Evolutionary conservation across 2,797 vertebrate genomes (phyloP), one percentile per base, ranked within the genome.

Genomic region (Gobionotothen gibberifrons): DNA sequence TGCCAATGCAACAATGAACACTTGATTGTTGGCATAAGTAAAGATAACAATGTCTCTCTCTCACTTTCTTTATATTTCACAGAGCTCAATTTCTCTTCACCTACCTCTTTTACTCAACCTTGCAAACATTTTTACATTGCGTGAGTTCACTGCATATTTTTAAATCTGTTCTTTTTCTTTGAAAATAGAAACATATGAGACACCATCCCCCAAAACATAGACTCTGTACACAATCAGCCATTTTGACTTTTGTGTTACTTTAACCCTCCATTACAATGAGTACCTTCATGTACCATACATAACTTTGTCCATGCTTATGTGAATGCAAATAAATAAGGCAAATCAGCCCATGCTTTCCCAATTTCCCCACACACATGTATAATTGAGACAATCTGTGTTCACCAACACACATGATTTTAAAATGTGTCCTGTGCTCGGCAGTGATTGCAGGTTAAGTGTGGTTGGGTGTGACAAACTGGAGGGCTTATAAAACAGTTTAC

Each of bases 11-110:
- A 87, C 81, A 84, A 69, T 79, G 76, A 86, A 83, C 72, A 71
- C 74, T 84, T 82, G 72, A 72, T 69, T 93, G 90, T 92, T 90
- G 86, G 86, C 81, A 87, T 72, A 87, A 85, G 87, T 72, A 88
- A 74, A 75, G 83, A 90, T 90, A 92, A 92, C 91, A 89, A 21
- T 14, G 64, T 59, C 64, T 76, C 32, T 56, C 68, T 62, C 63
- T 68, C 48, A 39, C 67, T 53, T 44, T 71, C 48, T 71, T 64
- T 32, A 14, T 56, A 32, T 67, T 57, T 44, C 56, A 66, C 62
- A 60, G 39, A 57, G 55, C 71, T 78, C 26, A 15, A 10, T 48
- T 19, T 49, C 40, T 68, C 29, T 58, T 47, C 22, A 22, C 62
- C 60, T 19, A 5, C 22, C 36, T 43, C 54, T 61, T 58, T 32